These are phyloP conservation scores for Chrysomela aeneicollis DNA, from an alignment of 2,888 invertebrate species.

Conservation along the genomic window DNA sequence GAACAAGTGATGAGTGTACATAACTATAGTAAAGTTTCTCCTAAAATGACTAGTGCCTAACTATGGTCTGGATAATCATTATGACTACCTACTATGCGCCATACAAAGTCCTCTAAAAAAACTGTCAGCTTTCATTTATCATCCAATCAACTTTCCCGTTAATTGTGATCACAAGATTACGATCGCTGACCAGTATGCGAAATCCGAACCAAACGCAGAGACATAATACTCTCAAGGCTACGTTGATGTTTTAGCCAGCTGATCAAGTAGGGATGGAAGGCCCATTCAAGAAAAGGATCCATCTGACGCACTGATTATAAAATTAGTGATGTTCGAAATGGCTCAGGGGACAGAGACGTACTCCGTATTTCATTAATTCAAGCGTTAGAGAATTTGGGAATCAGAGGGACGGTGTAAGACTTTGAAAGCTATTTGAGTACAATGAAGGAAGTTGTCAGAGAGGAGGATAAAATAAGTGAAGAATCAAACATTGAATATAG, in stretches of 20 bases:
- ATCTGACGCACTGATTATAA: slow-evolving; percentile 53
- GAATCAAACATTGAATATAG: no score
- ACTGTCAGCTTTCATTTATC: not conserved
- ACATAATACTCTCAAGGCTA: slow-evolving; percentile 44
- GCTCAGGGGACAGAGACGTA: slow-evolving; percentile 26
- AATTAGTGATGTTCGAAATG: slow-evolving; percentile 52
- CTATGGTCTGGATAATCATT: no score
- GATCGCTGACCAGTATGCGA: not conserved
- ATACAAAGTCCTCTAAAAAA: not conserved
- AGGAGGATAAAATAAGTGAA: no score
- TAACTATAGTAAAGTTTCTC: no score
- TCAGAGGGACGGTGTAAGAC: no score
- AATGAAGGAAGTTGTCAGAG: no score
- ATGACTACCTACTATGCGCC: no score
- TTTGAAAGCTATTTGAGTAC: no score
- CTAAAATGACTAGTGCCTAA: no score
- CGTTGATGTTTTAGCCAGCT: slow-evolving; percentile 48
- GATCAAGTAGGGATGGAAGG: slow-evolving; percentile 45
- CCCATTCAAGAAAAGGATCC: slow-evolving; percentile 49
- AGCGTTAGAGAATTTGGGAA: no score
- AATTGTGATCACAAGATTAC: slow-evolving; percentile 5
- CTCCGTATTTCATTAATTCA: not conserved
- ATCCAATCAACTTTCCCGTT: not conserved
- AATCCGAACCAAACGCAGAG: slow-evolving; percentile 31
- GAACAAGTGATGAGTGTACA: no score